A percentile compares a stretch with the other conserved stretches of the same genome.
phyloP scores from a whole-genome alignment of 2,113 vertebrate genomes.

The Chunga burmeisteri region DNA sequence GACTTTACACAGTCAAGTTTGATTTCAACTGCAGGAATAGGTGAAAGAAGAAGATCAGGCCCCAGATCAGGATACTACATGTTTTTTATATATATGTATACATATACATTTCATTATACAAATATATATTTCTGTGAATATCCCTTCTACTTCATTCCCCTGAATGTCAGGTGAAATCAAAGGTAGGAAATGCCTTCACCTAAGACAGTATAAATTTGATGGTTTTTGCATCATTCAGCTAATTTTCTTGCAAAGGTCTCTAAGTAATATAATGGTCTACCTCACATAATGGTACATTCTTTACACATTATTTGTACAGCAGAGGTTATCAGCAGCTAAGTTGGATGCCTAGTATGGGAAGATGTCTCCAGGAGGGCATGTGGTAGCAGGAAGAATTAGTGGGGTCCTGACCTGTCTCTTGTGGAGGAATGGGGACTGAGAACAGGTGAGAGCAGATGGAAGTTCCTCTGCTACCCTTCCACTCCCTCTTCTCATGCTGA shows the following conservation, averaged over 20 bases:
- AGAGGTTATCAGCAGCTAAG: not conserved
- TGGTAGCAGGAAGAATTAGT: not conserved
- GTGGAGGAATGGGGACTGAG: not conserved
- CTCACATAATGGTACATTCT: not conserved
- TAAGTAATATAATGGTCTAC: not conserved
- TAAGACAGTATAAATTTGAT: not conserved
- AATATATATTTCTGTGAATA: not conserved
- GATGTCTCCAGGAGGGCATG: not conserved
- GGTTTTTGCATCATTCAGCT: not conserved
- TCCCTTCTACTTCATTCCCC: not conserved
- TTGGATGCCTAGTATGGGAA: accelerated
- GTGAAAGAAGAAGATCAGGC: not conserved
- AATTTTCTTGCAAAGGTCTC: not conserved
- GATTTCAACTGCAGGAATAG: not conserved
- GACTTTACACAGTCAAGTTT: not conserved
- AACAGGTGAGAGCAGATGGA: not conserved
- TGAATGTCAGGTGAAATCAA: not conserved
- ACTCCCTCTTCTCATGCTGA: not conserved
- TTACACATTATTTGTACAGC: not conserved
- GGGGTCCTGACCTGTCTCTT: not conserved
- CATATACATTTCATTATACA: not conserved
- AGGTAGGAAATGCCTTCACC: not conserved
- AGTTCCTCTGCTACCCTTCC: not conserved
- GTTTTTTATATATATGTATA: not conserved
- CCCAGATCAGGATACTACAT: not conserved